A percentile compares a stretch with the other conserved stretches of the same genome.
Evolutionary conservation across 1,140 invertebrate species (phyloP).

Genomic region (Lepidurus apus): DNA sequence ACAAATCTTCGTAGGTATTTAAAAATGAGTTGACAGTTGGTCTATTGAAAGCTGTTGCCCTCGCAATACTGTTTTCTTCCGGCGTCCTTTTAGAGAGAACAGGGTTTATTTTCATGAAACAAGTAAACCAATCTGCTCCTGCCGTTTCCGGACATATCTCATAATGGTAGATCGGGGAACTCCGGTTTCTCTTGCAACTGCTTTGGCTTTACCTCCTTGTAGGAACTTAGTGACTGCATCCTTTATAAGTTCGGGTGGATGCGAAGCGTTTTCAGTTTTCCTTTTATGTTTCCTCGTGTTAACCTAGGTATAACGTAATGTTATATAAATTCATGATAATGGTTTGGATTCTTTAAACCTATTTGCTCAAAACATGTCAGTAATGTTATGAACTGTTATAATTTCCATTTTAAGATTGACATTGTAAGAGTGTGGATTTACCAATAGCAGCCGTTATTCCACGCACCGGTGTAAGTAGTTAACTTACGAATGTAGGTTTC

Average conservation of each 20-base stretch:
- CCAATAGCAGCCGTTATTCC: too few relatives aligned
- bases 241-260: background rate
- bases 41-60: too few relatives aligned
- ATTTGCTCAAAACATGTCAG: background rate
- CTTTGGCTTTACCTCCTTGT: background rate
- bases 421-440: too few relatives aligned
- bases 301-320: background rate
- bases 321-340: background rate
- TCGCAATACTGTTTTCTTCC: too few relatives aligned
- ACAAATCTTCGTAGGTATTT: too few relatives aligned
- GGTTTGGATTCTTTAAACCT: background rate
- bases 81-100: too few relatives aligned
- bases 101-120: too few relatives aligned
- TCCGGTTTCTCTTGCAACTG: background rate
- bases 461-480: too few relatives aligned
- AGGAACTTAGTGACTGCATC: background rate
- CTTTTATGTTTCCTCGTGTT: background rate
- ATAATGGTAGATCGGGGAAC: background rate
- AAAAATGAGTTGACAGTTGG: too few relatives aligned
- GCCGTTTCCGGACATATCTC: background rate
- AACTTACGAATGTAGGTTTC: too few relatives aligned
- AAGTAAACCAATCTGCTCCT: too few relatives aligned
- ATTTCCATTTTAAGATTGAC: background rate
- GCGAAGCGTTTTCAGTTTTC: background rate
- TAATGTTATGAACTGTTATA: background rate